Percentiles rank a stretch among this genome's conserved stretches.
Conservation (phyloP, 1,140 invertebrate genomes). For the Magallana ariakensis region DNA sequence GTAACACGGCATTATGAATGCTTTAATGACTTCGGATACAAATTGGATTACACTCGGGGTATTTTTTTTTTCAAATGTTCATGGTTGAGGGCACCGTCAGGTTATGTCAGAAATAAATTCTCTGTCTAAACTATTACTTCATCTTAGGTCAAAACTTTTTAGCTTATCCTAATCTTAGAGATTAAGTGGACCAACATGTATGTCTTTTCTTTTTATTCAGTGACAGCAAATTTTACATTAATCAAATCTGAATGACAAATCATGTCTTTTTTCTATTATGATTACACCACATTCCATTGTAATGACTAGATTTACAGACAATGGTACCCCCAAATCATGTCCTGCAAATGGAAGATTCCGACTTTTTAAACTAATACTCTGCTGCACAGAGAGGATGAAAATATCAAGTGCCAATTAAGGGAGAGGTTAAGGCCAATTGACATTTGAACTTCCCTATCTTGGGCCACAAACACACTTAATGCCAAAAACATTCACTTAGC, state of each 20-base stretch:
- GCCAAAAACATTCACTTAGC: conserved; percentile 30
- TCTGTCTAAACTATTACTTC: conserved; percentile 34
- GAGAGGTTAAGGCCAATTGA: background rate
- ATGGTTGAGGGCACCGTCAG: conserved; percentile 10
- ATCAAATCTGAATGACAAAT: background rate
- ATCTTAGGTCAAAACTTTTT: conserved; percentile 28
- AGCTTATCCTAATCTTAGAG: conserved; percentile 31
- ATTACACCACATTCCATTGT: conserved; percentile 16
- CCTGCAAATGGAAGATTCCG: background rate
- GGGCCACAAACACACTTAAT: conserved; percentile 25
- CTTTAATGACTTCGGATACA: conserved; percentile 20
- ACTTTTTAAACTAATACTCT: background rate
- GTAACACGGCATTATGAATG: conserved; percentile 24
- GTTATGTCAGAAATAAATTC: conserved; percentile 24
- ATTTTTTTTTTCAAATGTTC: background rate
- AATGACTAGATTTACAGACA: conserved; percentile 1
- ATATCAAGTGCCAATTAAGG: background rate
- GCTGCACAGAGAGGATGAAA: background rate
- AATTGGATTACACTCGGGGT: conserved; percentile 11
- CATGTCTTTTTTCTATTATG: background rate
- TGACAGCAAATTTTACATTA: background rate
- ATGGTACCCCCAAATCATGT: too few relatives aligned
- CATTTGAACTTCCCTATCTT: conserved; percentile 15
- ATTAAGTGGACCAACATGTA: background rate
- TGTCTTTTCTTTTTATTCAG: background rate